Evolutionary conservation across 2,113 vertebrate species (phyloP).

Genomic region (Colistium nudipinnis): DNA sequence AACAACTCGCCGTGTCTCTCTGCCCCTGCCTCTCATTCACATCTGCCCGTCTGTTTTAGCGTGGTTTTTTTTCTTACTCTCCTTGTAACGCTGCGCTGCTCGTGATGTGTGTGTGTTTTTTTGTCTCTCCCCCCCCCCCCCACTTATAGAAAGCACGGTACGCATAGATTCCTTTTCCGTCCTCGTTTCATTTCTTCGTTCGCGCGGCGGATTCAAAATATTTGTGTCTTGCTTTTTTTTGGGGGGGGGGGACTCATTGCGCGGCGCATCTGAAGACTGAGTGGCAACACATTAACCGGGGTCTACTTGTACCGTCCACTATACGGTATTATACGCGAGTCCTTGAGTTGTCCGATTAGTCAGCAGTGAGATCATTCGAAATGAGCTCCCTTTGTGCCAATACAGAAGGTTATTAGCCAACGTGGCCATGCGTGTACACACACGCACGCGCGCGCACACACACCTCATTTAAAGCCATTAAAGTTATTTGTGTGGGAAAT

Average conservation of each 20-base stretch:
- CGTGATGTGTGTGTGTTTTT: slow-evolving; percentile 2
- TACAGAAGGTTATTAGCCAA: slow-evolving; percentile 61
- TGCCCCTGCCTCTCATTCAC: slow-evolving; percentile 2
- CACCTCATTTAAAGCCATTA: slow-evolving; percentile 64
- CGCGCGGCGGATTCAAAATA: background rate
- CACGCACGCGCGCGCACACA: slow-evolving; percentile 2
- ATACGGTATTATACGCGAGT: background rate
- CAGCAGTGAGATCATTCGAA: slow-evolving; percentile 51
- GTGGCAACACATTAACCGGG: slow-evolving; percentile 16
- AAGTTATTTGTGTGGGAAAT: slow-evolving; percentile 59
- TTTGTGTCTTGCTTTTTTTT: slow-evolving; percentile 20
- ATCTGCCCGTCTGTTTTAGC: slow-evolving; percentile 11
- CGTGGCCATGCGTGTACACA: background rate
- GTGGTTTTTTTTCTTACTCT: slow-evolving; percentile 8
- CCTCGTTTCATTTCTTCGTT: background rate
- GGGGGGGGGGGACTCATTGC: background rate
- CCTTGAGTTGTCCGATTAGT: slow-evolving; percentile 43
- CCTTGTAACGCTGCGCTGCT: slow-evolving; percentile 31
- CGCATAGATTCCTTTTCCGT: too few species aligned
- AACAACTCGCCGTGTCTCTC: slow-evolving; percentile 47
- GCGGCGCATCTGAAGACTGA: slow-evolving; percentile 9
- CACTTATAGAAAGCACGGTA: background rate
- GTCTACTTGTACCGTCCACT: slow-evolving; percentile 13
- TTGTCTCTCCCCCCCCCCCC: background rate
- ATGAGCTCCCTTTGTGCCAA: slow-evolving; percentile 56